Percentiles rank a stretch among this genome's conserved stretches.
phyloP scores from a whole-genome alignment of 2,888 invertebrate species.

The Drosophila neutralis region DNA sequence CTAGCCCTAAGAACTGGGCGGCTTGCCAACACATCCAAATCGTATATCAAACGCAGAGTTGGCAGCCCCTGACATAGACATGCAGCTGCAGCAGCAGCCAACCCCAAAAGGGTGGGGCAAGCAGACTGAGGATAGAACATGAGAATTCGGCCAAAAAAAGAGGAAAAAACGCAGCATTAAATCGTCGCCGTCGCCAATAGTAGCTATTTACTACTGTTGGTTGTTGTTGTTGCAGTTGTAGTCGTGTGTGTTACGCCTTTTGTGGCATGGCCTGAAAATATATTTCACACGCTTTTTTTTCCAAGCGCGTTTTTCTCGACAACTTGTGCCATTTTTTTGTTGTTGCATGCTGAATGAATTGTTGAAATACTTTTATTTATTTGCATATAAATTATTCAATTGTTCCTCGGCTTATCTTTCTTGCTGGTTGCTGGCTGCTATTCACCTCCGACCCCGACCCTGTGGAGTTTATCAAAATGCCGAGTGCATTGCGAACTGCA shows the following conservation, averaged over 20 bases:
- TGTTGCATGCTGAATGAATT: conserved; percentile 48
- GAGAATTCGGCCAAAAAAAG: conserved; percentile 16
- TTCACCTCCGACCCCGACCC: conserved; percentile 7
- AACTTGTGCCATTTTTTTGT: conserved; percentile 38
- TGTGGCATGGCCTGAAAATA: conserved; percentile 67
- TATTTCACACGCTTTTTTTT: conserved; percentile 67
- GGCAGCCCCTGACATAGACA: conserved; percentile 78
- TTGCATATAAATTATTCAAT: conserved; percentile 80
- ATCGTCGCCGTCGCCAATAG: conserved; percentile 51
- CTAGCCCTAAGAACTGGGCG: conserved; percentile 59
- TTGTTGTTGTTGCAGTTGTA: conserved; percentile 30
- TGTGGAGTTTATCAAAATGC: conserved; percentile 68
- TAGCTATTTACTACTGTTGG: conserved; percentile 37
- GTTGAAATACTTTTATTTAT: conserved; percentile 75
- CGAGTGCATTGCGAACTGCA: conserved; percentile 66
- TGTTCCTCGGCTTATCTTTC: conserved; percentile 69
- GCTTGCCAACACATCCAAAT: conserved; percentile 77
- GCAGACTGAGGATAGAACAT: neutral
- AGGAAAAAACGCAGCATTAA: conserved; percentile 24
- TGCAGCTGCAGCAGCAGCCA: conserved; percentile 60
- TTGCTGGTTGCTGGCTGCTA: conserved; percentile 43
- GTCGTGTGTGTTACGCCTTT: conserved; percentile 68
- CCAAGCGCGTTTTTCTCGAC: conserved; percentile 23
- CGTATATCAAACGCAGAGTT: conserved; percentile 79
- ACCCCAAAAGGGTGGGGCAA: conserved; percentile 50